Evolutionary conservation across 2,888 invertebrate genomes (phyloP).

Genomic region (Tupiocoris notatus): DNA sequence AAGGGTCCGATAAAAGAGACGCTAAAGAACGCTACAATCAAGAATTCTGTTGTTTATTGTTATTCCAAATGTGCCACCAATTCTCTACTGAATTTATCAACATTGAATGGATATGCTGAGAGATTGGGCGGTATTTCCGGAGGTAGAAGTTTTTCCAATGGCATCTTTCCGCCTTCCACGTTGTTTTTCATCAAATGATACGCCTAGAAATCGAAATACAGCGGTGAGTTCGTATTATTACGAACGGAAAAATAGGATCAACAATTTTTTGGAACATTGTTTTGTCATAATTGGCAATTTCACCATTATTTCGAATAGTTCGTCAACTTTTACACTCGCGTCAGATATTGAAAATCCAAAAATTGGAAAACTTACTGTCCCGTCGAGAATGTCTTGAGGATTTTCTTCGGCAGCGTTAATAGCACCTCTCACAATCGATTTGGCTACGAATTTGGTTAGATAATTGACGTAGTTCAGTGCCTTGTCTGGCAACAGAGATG

Average conservation of each 20-base stretch:
- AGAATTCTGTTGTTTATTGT: too few species aligned
- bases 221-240: too few species aligned
- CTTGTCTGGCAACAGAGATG: background rate
- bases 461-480: conserved; percentile 13
- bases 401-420: conserved; percentile 12
- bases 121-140: conserved; percentile 9
- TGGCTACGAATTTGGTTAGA: conserved; percentile 20
- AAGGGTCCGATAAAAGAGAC: too few species aligned
- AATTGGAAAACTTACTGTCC: conserved; percentile 17
- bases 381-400: conserved; percentile 19
- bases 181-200: conserved; percentile 27
- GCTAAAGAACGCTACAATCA: too few species aligned
- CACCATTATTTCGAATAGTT: too few species aligned
- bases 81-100: conserved; percentile 15
- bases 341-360: too few species aligned
- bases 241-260: too few species aligned
- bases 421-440: conserved; percentile 8
- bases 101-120: conserved; percentile 20
- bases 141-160: conserved; percentile 4
- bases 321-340: too few species aligned
- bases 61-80: conserved; percentile 20
- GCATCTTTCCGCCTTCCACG: conserved; percentile 22
- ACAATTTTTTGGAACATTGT: too few species aligned
- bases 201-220: conserved; percentile 2
- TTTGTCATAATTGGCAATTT: too few species aligned